Evolutionary conservation across 2,888 invertebrate genomes (phyloP).

Genomic region (Pogonocherus hispidulus): DNA sequence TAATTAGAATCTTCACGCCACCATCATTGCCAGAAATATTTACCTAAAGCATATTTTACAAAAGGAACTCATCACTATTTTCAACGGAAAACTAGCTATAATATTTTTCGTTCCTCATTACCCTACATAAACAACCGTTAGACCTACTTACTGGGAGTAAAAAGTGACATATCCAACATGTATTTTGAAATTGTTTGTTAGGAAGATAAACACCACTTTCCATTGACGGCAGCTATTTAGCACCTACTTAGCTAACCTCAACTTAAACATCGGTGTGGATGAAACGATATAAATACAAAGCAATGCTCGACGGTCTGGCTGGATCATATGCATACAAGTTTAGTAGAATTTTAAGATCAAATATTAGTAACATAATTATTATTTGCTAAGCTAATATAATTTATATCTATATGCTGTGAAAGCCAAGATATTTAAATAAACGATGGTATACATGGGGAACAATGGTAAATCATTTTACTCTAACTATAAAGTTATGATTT

Average conservation of each 20-base stretch:
- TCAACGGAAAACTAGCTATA: neutral
- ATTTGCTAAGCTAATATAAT: too few species aligned
- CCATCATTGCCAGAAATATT: neutral
- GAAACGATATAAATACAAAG: constrained; percentile 5
- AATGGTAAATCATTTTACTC: too few species aligned
- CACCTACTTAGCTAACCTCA: constrained; percentile 13
- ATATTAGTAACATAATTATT: neutral
- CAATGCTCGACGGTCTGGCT: neutral
- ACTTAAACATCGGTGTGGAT: constrained; percentile 16
- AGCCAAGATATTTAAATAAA: too few species aligned
- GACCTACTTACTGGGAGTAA: neutral
- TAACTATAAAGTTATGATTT: too few species aligned
- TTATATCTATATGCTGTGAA: too few species aligned
- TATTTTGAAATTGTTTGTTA: constrained; percentile 29
- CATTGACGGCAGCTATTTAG: constrained; percentile 16
- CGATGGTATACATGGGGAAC: too few species aligned
- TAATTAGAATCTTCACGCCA: neutral
- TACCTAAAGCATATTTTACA: neutral
- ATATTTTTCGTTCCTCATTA: constrained; percentile 13
- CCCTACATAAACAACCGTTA: constrained; percentile 8
- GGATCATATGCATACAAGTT: neutral
- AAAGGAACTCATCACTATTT: neutral
- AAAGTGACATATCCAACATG: constrained; percentile 22
- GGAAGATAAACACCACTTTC: constrained; percentile 22
- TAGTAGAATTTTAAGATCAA: neutral